A percentile compares a stretch with the other conserved stretches of the same genome.
Evolutionary conservation across 2,113 vertebrate species (phyloP).

Genomic region (Coregonus clupeaformis): DNA sequence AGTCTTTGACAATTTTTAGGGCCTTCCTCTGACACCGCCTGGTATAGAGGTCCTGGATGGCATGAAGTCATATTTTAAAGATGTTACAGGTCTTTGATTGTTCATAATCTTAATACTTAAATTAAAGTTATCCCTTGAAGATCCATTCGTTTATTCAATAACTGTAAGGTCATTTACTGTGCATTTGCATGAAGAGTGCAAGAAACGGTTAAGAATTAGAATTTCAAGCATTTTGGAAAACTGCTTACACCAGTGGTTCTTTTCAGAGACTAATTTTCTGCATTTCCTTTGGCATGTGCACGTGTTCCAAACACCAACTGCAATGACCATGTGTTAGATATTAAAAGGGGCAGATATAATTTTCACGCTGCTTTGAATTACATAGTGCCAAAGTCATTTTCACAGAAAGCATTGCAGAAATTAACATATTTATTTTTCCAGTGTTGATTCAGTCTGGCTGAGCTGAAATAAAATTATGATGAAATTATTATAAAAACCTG

Average conservation of each 20-base stretch:
- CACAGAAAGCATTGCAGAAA: not conserved
- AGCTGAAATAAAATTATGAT: too few relatives aligned
- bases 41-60: too few relatives aligned
- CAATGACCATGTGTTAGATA: not conserved
- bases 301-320: not conserved
- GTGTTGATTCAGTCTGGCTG: too few relatives aligned
- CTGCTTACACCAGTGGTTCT: slow-evolving; percentile 16
- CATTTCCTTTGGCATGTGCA: not conserved
- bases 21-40: too few relatives aligned
- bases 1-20: too few relatives aligned
- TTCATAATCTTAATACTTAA: too few relatives aligned
- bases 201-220: slow-evolving; percentile 8
- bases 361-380: not conserved
- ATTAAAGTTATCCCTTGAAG: not conserved
- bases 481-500: too few relatives aligned
- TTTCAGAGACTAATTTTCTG: slow-evolving; percentile 2
- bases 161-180: slow-evolving; percentile 4
- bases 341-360: not conserved
- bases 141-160: slow-evolving; percentile 7
- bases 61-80: not conserved
- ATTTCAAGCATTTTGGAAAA: slow-evolving; percentile 31
- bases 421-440: not conserved
- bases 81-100: too few relatives aligned
- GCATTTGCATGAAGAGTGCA: slow-evolving; percentile 17
- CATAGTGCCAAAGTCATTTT: not conserved